Conservation (phyloP, 2,888 invertebrate species). For the Tipula unca region DNA sequence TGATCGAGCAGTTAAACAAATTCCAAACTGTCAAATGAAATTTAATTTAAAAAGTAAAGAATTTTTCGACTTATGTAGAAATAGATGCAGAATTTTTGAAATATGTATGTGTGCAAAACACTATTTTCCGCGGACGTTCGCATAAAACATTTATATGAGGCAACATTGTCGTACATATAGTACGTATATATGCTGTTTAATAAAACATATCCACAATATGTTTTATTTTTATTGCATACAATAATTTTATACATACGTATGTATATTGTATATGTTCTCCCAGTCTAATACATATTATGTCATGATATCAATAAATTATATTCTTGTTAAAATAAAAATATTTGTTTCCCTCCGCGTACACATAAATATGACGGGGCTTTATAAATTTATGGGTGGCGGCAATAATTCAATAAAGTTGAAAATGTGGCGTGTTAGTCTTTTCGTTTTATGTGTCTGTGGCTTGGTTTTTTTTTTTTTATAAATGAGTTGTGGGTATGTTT, state of each 20-base stretch:
- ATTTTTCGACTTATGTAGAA: neutral
- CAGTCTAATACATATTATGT: neutral
- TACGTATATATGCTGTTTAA: neutral
- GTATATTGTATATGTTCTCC: too few species aligned
- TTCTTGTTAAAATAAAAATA: neutral
- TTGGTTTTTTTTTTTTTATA: neutral
- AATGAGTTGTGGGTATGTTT: neutral
- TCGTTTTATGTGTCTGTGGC: neutral
- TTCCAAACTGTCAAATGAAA: neutral
- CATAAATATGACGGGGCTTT: neutral
- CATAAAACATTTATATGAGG: neutral
- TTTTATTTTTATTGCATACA: neutral
- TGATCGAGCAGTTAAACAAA: neutral
- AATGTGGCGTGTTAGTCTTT: neutral
- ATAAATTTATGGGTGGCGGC: slow-evolving; percentile 14
- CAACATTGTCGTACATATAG: neutral
- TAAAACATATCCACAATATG: neutral
- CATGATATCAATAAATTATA: neutral
- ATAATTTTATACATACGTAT: too few species aligned
- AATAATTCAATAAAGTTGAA: neutral
- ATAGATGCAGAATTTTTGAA: neutral
- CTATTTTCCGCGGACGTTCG: neutral
- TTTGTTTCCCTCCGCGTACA: neutral
- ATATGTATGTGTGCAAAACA: neutral
- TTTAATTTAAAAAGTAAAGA: neutral